These are phyloP conservation scores for Trissoscelio sp. DNA, from an alignment of 2,888 invertebrate species.

Conservation along the genomic window DNA sequence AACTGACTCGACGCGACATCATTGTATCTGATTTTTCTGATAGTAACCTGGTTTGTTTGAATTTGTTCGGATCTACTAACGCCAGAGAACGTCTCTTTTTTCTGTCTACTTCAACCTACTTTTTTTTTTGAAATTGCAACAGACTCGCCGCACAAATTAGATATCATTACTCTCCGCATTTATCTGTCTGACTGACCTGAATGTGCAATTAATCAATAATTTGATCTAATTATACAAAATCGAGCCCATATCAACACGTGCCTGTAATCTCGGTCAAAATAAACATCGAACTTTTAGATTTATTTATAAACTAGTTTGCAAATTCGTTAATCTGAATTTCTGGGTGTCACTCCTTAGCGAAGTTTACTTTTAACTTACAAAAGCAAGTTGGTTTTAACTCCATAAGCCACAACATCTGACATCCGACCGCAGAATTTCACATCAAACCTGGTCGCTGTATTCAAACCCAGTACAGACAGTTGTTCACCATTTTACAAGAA, in stretches of 20 bases:
- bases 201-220: slow-evolving; percentile 17
- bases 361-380: slow-evolving; percentile 26
- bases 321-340: slow-evolving; percentile 26
- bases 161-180: slow-evolving; percentile 5
- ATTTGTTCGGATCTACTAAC: not conserved
- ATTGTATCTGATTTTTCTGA: slow-evolving; percentile 19
- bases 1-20: slow-evolving; percentile 5
- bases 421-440: slow-evolving; percentile 24
- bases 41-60: slow-evolving; percentile 30
- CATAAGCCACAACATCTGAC: slow-evolving; percentile 27
- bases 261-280: not conserved
- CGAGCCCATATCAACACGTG: not conserved
- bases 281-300: not conserved
- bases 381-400: slow-evolving; percentile 21
- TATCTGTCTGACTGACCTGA: slow-evolving; percentile 6
- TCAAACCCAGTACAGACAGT: not conserved
- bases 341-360: not conserved
- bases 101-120: slow-evolving; percentile 20
- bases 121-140: too few relatives aligned
- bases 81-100: not conserved
- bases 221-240: slow-evolving; percentile 2
- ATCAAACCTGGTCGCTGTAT: not conserved
- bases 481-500: not conserved
- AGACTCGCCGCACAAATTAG: slow-evolving; percentile 4
- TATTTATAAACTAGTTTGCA: slow-evolving; percentile 2